Conservation (phyloP, 2,113 vertebrate genomes). For the Spheniscus mendiculus region DNA sequence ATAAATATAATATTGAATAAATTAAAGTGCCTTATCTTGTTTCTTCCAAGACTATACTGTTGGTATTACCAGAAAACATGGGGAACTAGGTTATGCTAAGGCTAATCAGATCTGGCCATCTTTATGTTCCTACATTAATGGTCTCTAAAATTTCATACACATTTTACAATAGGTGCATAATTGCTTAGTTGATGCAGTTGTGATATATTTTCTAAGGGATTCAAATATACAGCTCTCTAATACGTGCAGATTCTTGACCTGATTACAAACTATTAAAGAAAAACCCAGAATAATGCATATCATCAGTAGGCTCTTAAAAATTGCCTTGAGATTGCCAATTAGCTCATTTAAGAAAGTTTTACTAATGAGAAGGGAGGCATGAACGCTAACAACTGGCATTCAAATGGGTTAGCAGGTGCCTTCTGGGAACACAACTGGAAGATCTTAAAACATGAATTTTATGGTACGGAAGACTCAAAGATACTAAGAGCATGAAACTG, state of each 20-base stretch:
- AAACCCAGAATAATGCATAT: slow-evolving; percentile 10
- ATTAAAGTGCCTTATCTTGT: background rate
- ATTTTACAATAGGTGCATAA: background rate
- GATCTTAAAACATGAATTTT: background rate
- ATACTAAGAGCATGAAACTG: background rate
- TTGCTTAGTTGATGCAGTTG: background rate
- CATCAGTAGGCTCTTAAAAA: slow-evolving; percentile 39
- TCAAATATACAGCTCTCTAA: background rate
- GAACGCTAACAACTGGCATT: slow-evolving; percentile 28
- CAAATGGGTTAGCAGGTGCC: slow-evolving; percentile 30
- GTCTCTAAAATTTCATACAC: background rate
- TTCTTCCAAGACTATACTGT: background rate
- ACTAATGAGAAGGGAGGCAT: slow-evolving; percentile 47
- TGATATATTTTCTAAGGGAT: background rate
- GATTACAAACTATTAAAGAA: slow-evolving; percentile 57
- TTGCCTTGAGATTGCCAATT: slow-evolving; percentile 63
- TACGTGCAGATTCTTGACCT: slow-evolving; percentile 54
- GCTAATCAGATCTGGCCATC: background rate
- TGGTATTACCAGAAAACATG: background rate
- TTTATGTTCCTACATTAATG: background rate
- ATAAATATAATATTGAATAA: background rate
- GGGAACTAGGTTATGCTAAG: background rate
- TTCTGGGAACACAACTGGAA: slow-evolving; percentile 28
- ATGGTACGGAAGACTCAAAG: background rate
- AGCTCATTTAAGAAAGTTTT: slow-evolving; percentile 61